A percentile compares a stretch with the other conserved stretches of the same genome.
These are phyloP conservation scores for Eulithis prunata DNA, from an alignment of 2,888 invertebrate genomes.

Conservation along the genomic window DNA sequence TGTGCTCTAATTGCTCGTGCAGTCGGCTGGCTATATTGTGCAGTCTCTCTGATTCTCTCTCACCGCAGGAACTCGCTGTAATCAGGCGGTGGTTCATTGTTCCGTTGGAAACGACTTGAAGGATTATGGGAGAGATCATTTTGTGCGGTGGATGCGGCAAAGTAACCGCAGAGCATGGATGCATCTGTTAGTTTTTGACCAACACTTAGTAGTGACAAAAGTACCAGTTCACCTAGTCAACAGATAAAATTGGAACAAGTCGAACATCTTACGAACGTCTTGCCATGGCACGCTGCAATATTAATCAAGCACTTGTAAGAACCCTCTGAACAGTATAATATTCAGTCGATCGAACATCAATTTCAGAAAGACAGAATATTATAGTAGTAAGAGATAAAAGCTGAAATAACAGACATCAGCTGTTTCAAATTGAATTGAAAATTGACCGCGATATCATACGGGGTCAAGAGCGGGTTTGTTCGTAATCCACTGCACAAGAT, in stretches of 20 bases:
- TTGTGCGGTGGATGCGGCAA: slow-evolving; percentile 31
- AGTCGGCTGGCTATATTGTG: slow-evolving; percentile 97
- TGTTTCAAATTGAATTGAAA: no score
- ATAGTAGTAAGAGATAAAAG: no score
- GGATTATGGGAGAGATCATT: slow-evolving; percentile 34
- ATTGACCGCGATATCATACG: background rate
- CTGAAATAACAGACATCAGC: no score
- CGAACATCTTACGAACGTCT: no score
- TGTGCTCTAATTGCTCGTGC: slow-evolving; percentile 98
- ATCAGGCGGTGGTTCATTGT: slow-evolving; percentile 28
- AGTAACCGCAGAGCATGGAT: background rate
- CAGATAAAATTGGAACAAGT: no score
- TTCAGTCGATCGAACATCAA: no score
- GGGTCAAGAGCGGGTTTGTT: background rate
- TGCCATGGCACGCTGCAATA: no score
- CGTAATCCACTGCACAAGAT: slow-evolving; percentile 46
- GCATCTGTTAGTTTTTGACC: background rate
- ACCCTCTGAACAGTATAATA: no score
- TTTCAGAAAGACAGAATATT: no score
- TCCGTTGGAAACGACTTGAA: slow-evolving; percentile 14
- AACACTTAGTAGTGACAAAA: background rate
- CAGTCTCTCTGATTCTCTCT: slow-evolving; percentile 91
- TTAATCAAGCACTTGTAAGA: no score
- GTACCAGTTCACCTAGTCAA: no score
- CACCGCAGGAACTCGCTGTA: slow-evolving; percentile 85